Base-by-base conservation (phyloP, 1,140 invertebrate species). In the Pentalonia nigronervosa region DNA sequence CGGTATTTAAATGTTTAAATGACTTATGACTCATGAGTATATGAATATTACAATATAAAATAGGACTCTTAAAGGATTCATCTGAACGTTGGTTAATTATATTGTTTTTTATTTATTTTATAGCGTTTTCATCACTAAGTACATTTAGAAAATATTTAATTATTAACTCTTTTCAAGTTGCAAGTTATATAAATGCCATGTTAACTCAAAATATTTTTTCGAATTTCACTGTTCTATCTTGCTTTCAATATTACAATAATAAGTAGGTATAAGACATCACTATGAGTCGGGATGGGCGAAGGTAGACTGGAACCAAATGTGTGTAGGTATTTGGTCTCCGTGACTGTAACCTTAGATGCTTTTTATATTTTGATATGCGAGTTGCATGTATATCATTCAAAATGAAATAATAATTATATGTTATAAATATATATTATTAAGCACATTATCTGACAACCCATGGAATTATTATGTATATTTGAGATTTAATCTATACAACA, bases 401-500 rank as follows among this genome's bases (percentile, higher is more conserved):
- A 67, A 30, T 67, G 60, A 30, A 67, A 81, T 81, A 36, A 34
- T 81, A 81, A n/a, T 34, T 81, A 81, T n/a, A 81, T 81, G 36
- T n/a, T 34, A 20, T 81, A 34, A 20, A 81, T 81, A 34, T 81
- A 41, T 81, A 81, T 81, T 81, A 81, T 60, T 60, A 60, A 81
- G 20, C 34, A 81, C 34, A 81, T 67, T 67, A 30, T 3, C 60
- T n/a, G 60, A n/a, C 60, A n/a, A 67, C 60, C 30, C 30, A 67
- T 67, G 60, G 30, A 30, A 67, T 67, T 67, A 67, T 67, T 67
- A 67, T 67, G 76, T 81, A 81, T 81, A 81, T n/a, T 81, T 81
- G n/a, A 81, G 76, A 81, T 81, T 81, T 81, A 81, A 81, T 81
- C 76, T 81, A 81, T 34, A 81, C 76, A 34, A 81, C 34, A 81